A percentile compares a stretch with the other conserved stretches of the same genome.
Conservation (phyloP, 1,140 invertebrate genomes). For the Dreissena rostriformis region DNA sequence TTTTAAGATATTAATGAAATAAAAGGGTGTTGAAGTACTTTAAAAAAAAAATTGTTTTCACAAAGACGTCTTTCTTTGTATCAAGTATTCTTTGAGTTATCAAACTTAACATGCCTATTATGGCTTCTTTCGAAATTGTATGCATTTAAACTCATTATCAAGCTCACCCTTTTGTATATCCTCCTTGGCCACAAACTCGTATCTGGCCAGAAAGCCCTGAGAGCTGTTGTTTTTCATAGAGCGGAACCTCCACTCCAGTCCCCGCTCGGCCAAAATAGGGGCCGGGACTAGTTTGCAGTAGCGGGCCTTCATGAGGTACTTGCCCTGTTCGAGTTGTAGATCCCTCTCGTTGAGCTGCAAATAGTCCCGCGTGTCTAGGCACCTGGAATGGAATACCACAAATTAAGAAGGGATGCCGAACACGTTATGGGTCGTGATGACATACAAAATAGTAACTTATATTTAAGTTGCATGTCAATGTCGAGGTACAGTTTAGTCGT, state of each 20-base stretch:
- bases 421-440: neutral
- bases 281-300: constrained; percentile 54
- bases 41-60: too few species aligned
- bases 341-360: constrained; percentile 25
- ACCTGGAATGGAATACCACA: constrained; percentile 29
- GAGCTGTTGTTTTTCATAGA: constrained; percentile 35
- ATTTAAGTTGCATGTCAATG: too few species aligned
- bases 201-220: constrained; percentile 57
- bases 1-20: too few species aligned
- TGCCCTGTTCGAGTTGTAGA: neutral
- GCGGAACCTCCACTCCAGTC: constrained; percentile 50
- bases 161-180: constrained; percentile 44
- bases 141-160: too few species aligned
- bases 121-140: too few species aligned
- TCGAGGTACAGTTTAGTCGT: too few species aligned
- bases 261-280: constrained; percentile 41
- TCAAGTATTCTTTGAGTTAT: too few species aligned
- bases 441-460: too few species aligned
- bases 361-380: constrained; percentile 47
- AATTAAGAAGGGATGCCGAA: neutral
- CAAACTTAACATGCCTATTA: too few species aligned
- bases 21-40: too few species aligned
- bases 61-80: too few species aligned
- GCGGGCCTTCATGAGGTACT: constrained; percentile 14
- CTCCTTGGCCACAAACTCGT: constrained; percentile 49